These are phyloP conservation scores for Drosophila pegasa DNA, from an alignment of 2,888 invertebrate genomes.

Conservation along the genomic window DNA sequence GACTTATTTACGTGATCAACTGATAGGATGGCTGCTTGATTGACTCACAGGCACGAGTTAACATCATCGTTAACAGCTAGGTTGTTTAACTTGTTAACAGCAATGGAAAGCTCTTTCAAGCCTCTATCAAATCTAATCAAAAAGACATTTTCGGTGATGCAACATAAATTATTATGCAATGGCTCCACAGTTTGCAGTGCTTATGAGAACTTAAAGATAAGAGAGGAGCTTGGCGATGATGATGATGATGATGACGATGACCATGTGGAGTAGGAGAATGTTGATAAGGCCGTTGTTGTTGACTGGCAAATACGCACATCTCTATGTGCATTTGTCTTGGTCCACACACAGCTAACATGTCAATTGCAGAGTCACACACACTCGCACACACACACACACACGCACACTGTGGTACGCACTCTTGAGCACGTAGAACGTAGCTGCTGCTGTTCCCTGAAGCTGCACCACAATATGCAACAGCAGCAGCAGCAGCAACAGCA, in stretches of 20 bases:
- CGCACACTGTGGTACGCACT: slow-evolving; percentile 44
- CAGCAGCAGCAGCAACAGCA: slow-evolving; percentile 18
- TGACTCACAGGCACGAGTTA: neutral
- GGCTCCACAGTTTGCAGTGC: neutral
- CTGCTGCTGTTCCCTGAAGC: slow-evolving; percentile 18
- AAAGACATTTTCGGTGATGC: slow-evolving; percentile 3
- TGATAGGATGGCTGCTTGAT: neutral
- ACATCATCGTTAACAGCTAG: neutral
- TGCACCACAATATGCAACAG: slow-evolving; percentile 21
- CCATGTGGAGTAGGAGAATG: slow-evolving; percentile 2
- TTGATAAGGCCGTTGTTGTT: slow-evolving; percentile 1
- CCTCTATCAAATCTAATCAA: slow-evolving; percentile 5
- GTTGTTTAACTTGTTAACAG: neutral
- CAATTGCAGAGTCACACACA: slow-evolving; percentile 49
- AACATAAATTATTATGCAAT: slow-evolving; percentile 1
- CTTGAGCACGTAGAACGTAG: slow-evolving; percentile 71
- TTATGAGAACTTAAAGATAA: neutral
- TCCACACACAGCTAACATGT: slow-evolving; percentile 50
- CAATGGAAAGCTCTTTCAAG: neutral
- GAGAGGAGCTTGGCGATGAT: neutral
- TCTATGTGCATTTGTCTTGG: slow-evolving; percentile 64
- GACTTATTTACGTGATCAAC: neutral
- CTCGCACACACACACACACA: slow-evolving; percentile 18
- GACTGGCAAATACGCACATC: slow-evolving; percentile 61
- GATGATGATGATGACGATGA: slow-evolving; percentile 5